phyloP scores from a whole-genome alignment of 2,797 vertebrate species.

The Sphenodon punctatus region DNA sequence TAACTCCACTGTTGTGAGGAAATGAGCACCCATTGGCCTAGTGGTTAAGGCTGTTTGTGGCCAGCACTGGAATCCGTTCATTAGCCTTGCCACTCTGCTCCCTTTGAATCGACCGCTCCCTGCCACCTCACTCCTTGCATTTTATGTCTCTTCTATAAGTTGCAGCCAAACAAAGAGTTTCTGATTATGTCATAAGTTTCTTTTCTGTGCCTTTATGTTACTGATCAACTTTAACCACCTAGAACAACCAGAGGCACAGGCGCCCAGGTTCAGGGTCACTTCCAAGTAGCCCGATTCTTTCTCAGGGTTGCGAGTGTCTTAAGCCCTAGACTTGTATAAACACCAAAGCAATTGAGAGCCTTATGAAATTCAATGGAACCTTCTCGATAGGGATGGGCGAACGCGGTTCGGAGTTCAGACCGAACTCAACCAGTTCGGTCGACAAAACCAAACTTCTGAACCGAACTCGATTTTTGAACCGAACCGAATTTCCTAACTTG shows the following conservation, averaged over 20 bases:
- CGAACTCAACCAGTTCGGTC: too few species aligned
- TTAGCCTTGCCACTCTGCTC: neutral
- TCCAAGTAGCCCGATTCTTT: neutral
- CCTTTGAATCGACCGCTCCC: neutral
- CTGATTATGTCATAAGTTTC: constrained; percentile 4
- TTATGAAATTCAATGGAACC: neutral
- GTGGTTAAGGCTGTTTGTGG: too few species aligned
- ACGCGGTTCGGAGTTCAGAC: too few species aligned
- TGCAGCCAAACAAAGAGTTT: neutral
- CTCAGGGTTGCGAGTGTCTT: neutral
- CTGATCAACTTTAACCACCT: neutral
- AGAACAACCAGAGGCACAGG: neutral
- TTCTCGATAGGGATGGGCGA: neutral
- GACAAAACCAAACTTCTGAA: too few species aligned
- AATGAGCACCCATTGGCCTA: too few species aligned
- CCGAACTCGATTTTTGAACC: too few species aligned
- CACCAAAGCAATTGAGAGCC: neutral
- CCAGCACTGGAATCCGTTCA: too few species aligned
- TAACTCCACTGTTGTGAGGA: too few species aligned
- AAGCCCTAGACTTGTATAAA: too few species aligned
- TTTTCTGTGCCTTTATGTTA: neutral
- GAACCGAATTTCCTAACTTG: too few species aligned
- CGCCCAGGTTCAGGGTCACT: neutral
- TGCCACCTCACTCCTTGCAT: neutral
- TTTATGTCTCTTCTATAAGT: neutral